A percentile compares a stretch with the other conserved stretches of the same genome.
Evolutionary conservation across 1,140 invertebrate species (phyloP).

Genomic region (Xylocopa sonorina): DNA sequence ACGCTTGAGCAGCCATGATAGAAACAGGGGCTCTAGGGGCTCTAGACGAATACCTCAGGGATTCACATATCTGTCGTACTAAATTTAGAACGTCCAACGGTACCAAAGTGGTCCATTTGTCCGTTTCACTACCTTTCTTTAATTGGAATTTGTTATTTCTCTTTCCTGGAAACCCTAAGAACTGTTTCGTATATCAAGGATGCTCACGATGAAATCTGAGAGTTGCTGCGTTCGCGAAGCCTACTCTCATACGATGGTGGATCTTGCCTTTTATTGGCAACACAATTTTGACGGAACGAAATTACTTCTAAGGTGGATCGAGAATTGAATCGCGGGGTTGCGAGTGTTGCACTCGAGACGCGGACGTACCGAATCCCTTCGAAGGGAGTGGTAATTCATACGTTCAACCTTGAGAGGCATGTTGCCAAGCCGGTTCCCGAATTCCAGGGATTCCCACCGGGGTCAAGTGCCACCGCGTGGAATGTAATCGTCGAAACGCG

Average conservation of each 20-base stretch:
- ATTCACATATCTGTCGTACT: background rate
- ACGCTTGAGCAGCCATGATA: background rate
- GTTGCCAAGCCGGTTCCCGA: conserved; percentile 3
- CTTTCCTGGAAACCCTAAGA: background rate
- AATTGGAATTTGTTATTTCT: background rate
- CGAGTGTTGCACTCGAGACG: background rate
- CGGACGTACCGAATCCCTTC: too few species aligned
- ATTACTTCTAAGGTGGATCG: too few species aligned
- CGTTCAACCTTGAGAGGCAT: background rate
- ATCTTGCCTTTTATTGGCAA: too few species aligned
- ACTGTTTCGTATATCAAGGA: background rate
- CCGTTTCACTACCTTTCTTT: background rate
- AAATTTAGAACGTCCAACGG: background rate
- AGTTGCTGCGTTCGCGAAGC: too few species aligned
- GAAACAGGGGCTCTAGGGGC: background rate
- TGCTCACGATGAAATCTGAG: too few species aligned
- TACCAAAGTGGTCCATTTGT: background rate
- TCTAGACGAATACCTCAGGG: background rate
- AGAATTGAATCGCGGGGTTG: too few species aligned
- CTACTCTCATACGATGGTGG: too few species aligned
- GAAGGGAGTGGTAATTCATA: background rate
- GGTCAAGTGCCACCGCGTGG: conserved; percentile 13
- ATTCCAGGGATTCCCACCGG: conserved; percentile 9
- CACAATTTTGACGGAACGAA: too few species aligned
- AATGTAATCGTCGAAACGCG: conserved; percentile 34